Percentiles rank a stretch among this genome's conserved stretches.
Conservation (phyloP, 2,797 vertebrate genomes). For the Kryptopterus vitreolus region DNA sequence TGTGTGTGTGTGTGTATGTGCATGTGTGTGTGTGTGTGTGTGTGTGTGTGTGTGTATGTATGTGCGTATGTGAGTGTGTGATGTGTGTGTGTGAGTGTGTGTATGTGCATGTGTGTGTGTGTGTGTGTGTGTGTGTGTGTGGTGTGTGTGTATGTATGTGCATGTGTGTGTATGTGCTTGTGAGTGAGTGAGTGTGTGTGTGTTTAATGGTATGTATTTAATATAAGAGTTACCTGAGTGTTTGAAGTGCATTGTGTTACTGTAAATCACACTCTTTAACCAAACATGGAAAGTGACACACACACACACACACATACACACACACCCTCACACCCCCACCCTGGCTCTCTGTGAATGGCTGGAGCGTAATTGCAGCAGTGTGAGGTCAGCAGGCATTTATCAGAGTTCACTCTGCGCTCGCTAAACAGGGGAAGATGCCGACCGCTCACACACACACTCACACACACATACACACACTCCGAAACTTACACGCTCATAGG, state of each 20-base stretch:
- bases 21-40: background rate
- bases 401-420: slow-evolving; percentile 77
- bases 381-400: slow-evolving; percentile 99
- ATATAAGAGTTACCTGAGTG: background rate
- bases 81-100: background rate
- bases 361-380: slow-evolving; percentile 97
- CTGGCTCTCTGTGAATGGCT: slow-evolving; percentile 83
- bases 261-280: slow-evolving; percentile 69
- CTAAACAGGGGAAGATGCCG: slow-evolving; percentile 82
- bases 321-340: background rate
- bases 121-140: background rate
- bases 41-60: background rate
- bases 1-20: background rate
- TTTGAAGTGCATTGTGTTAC: slow-evolving; percentile 53
- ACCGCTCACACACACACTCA: slow-evolving; percentile 58
- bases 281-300: slow-evolving; percentile 65
- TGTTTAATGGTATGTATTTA: background rate
- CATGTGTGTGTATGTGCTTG: background rate
- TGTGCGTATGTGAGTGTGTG: background rate
- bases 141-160: background rate
- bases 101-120: background rate
- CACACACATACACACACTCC: slow-evolving; percentile 8
- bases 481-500: background rate
- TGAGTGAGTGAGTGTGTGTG: too few species aligned
- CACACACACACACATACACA: background rate